Evolutionary conservation across 1,140 invertebrate species (phyloP), one percentile per base, ranked within the genome.

Genomic region (Doryteuthis pealeii): DNA sequence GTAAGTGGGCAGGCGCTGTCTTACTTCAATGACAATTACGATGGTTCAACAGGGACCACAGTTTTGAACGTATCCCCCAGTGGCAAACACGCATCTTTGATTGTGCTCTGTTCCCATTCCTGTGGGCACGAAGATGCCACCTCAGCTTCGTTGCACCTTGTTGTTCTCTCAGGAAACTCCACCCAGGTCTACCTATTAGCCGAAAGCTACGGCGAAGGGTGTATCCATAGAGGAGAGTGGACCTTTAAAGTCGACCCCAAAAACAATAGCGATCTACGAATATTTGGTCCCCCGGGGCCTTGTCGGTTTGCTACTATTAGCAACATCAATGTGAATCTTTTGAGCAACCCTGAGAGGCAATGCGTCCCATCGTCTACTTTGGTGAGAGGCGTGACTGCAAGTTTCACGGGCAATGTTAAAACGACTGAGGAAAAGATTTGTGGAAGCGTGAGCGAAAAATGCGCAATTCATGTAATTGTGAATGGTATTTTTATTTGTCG

Each of bases 81-180:
- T 54, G 62, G 65, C 32, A 65, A 54, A 28, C 76, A 78, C 74
- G 74, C 67, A 35, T 49, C 69, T 12, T 35, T 80, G 30, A 15
- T 82, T 32, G 75, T 82, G 12, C 74, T 83, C 0, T 83, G 82
- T 70, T 83, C 82, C 14, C 77, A 82, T 43, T 82, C 78, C 45
- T 73, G 71, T 74, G 80, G 82, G 15, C 74, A 73, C 32, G 79
- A 83, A 62, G 74, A 81, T 71, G 31, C 65, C 1, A 80, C 82
- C 28, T 74, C 74, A 45, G 77, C 80, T 32, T 62, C 77, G 15
- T 28, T 81, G 26, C 82, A 83, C 68, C 15, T 54, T 22, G 22
- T 83, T 14, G 49, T 72, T 10, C 30, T 81, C 8, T 58, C 66
- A 3, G 49, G 62, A 66, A 67, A 65, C n/a, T 33, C 67, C 0